phyloP scores from a whole-genome alignment of 2,888 invertebrate species.

The Apotomis turbidana region DNA sequence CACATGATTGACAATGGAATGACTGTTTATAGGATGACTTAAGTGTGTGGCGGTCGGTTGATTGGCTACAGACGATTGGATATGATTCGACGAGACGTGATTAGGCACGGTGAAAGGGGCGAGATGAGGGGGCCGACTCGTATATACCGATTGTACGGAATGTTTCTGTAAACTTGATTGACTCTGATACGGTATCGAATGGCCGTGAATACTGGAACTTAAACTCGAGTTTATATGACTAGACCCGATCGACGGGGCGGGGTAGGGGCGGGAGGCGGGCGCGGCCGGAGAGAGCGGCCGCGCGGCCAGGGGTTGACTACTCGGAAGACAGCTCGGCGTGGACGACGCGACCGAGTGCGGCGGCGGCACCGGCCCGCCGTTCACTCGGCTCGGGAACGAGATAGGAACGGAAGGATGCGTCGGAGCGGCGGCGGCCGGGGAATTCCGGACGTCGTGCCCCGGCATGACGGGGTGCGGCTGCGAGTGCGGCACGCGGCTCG shows the following conservation, averaged over 20 bases:
- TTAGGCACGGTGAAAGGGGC: constrained; percentile 73
- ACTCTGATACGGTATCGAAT: constrained; percentile 75
- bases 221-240: constrained; percentile 80
- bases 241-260: constrained; percentile 77
- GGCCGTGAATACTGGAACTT: constrained; percentile 76
- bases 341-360: constrained; percentile 66
- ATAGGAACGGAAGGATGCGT: constrained; percentile 71
- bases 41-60: constrained; percentile 70
- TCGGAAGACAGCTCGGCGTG: constrained; percentile 74
- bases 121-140: constrained; percentile 73
- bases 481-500: constrained; percentile 63
- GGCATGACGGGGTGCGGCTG: constrained; percentile 68
- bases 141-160: constrained; percentile 75
- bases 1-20: constrained; percentile 71
- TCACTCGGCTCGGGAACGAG: constrained; percentile 69
- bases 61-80: constrained; percentile 75
- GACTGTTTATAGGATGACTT: constrained; percentile 68
- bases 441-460: constrained; percentile 67
- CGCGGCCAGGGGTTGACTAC: constrained; percentile 66
- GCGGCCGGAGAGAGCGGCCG: constrained; percentile 69
- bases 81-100: constrained; percentile 82
- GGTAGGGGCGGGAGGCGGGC: constrained; percentile 71
- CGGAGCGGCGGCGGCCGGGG: constrained; percentile 54
- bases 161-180: constrained; percentile 79
- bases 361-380: constrained; percentile 61